Percentiles rank a stretch among this genome's conserved stretches.
Conservation (phyloP, 2,888 invertebrate species). For the Leucozona laternaria region DNA sequence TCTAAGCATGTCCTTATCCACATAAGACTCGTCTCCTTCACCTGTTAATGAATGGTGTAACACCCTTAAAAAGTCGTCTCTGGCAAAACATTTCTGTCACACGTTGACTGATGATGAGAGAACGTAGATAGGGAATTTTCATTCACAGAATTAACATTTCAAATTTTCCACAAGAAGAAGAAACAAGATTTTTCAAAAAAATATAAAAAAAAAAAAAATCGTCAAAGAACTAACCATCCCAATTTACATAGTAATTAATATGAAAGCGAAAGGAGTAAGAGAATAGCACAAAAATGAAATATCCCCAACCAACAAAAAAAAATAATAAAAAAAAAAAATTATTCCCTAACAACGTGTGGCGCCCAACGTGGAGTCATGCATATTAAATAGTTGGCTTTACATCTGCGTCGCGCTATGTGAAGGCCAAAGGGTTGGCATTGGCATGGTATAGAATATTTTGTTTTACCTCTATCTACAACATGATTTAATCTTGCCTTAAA, state of each 20-base stretch:
- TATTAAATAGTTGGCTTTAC: slow-evolving; percentile 55
- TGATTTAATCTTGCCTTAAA: slow-evolving; percentile 10
- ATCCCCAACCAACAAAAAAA: slow-evolving; percentile 7
- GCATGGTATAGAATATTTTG: background rate
- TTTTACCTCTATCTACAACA: background rate
- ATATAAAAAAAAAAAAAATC: background rate
- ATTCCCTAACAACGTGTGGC: slow-evolving; percentile 17
- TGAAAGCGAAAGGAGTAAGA: slow-evolving; percentile 16
- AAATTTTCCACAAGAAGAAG: slow-evolving; percentile 48
- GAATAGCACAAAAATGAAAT: slow-evolving; percentile 36
- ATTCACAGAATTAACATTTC: slow-evolving; percentile 64
- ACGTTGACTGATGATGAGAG: background rate
- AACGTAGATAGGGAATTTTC: slow-evolving; percentile 30
- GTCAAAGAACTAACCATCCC: slow-evolving; percentile 46
- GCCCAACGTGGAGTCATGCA: slow-evolving; percentile 61
- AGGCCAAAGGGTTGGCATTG: slow-evolving; percentile 17
- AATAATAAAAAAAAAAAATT: background rate
- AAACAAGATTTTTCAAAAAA: slow-evolving; percentile 28
- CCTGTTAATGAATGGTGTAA: slow-evolving; percentile 26
- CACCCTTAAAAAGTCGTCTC: background rate
- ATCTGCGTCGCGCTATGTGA: background rate
- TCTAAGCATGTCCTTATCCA: slow-evolving; percentile 31
- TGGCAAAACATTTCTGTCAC: slow-evolving; percentile 10
- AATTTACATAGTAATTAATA: slow-evolving; percentile 74
- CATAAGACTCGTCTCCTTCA: slow-evolving; percentile 35